phyloP scores from a whole-genome alignment of 2,113 vertebrate species.

The Hiodon alosoides region DNA sequence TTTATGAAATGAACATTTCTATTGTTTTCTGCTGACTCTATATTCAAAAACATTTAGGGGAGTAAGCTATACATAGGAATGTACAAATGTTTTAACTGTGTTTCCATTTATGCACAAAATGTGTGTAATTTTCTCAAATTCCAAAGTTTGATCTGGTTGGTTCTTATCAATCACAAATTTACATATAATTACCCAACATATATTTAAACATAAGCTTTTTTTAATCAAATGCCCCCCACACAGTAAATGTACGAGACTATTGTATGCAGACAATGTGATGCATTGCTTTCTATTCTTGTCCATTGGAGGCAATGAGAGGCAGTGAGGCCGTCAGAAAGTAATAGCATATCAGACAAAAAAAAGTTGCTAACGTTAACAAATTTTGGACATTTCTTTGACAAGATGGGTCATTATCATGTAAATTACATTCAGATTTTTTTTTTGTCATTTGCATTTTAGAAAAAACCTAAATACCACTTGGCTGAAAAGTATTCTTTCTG shows the following conservation, averaged over 20 bases:
- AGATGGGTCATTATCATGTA: conserved; percentile 11
- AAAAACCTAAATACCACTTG: conserved; percentile 3
- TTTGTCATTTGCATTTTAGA: conserved; percentile 1
- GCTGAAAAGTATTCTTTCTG: conserved; percentile 1
- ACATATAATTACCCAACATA: neutral
- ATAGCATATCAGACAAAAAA: neutral
- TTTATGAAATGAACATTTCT: neutral
- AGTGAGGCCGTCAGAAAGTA: neutral
- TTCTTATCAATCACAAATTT: too few species aligned
- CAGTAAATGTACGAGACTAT: neutral
- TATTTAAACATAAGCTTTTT: neutral
- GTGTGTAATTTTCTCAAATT: neutral
- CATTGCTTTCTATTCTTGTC: neutral
- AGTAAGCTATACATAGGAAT: neutral
- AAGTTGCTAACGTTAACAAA: neutral
- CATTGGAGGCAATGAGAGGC: neutral
- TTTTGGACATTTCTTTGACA: neutral
- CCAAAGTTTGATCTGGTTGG: too few species aligned
- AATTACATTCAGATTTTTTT: conserved; percentile 4
- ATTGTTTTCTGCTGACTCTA: neutral
- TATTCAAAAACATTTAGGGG: neutral
- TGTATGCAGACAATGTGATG: neutral
- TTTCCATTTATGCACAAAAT: neutral
- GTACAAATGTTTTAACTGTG: neutral
- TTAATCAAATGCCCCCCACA: too few species aligned